A percentile compares a stretch with the other conserved stretches of the same genome.
Conservation (phyloP, 2,797 vertebrate species). For the Hafferia zeledoni region DNA sequence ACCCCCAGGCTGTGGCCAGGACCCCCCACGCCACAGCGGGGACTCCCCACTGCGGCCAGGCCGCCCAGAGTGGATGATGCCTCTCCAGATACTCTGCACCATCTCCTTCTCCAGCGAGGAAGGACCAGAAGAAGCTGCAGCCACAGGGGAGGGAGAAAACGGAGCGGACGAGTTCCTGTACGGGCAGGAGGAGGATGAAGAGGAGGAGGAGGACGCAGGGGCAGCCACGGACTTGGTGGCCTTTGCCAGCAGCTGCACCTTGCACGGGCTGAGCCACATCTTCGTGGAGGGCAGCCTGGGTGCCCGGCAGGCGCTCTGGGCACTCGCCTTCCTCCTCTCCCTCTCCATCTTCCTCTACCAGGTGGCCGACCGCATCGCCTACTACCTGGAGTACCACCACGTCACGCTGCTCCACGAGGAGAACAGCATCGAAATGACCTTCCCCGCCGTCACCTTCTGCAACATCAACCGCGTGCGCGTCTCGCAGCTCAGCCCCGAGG, state of each 20-base stretch:
- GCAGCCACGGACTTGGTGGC: constrained; percentile 78
- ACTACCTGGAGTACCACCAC: constrained; percentile 87
- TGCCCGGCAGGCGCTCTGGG: constrained; percentile 87
- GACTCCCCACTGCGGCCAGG: not conserved
- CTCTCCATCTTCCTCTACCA: constrained; percentile 89
- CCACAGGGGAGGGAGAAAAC: not conserved
- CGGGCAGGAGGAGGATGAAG: constrained; percentile 47
- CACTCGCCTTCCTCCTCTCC: constrained; percentile 84
- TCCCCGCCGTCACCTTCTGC: constrained; percentile 92
- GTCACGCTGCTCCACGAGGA: constrained; percentile 89
- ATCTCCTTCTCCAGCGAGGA: constrained; percentile 90
- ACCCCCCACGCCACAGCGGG: not conserved
- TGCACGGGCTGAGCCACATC: constrained; percentile 92
- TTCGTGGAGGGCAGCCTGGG: constrained; percentile 87
- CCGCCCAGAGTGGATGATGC: constrained; percentile 74
- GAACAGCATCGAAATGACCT: constrained; percentile 82
- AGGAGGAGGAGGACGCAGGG: constrained; percentile 21
- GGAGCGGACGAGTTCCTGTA: not conserved
- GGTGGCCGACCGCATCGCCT: constrained; percentile 87
- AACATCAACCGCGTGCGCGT: constrained; percentile 89
- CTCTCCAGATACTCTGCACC: constrained; percentile 94
- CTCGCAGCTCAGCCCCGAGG: constrained; percentile 90
- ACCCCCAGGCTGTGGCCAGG: not conserved
- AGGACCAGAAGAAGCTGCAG: constrained; percentile 59
- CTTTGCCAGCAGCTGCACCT: constrained; percentile 87